Percentiles rank a stretch among this genome's conserved stretches.
Conservation (phyloP, 1,140 invertebrate species). For the Drosophila yakuba region DNA sequence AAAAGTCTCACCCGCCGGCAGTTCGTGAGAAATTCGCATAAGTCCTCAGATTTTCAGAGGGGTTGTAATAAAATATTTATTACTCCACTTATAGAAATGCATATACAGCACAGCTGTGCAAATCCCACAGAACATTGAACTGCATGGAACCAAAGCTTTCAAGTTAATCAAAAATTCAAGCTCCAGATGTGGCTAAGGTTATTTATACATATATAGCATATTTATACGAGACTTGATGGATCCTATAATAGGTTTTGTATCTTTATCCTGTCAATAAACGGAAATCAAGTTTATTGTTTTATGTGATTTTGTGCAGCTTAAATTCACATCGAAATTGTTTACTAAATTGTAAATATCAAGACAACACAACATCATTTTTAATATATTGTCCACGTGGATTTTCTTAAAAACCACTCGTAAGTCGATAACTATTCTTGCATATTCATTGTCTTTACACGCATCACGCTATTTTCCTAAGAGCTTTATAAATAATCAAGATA, state of each 20-base stretch:
- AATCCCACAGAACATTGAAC: conserved; percentile 34
- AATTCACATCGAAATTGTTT: no score
- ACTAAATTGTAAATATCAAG: no score
- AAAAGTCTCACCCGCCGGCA: conserved; percentile 16
- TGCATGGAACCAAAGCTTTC: background rate
- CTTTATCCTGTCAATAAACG: no score
- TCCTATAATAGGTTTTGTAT: no score
- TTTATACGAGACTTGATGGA: background rate
- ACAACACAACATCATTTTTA: no score
- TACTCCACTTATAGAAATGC: conserved; percentile 35
- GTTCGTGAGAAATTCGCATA: conserved; percentile 48
- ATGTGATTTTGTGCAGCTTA: no score
- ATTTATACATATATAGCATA: background rate
- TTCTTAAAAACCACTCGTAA: no score
- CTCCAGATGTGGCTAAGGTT: background rate
- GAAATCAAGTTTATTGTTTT: no score
- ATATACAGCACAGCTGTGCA: conserved; percentile 13
- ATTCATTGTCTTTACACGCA: background rate
- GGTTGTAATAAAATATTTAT: conserved; percentile 44
- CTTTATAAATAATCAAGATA: conserved; percentile 29
- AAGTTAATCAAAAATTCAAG: conserved; percentile 30
- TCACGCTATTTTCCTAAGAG: conserved; percentile 23
- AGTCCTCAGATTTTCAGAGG: conserved; percentile 29
- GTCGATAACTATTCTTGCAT: no score
- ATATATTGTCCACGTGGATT: no score